phyloP scores from a whole-genome alignment of 1,140 invertebrate genomes.

The Neotoxoptera formosana region DNA sequence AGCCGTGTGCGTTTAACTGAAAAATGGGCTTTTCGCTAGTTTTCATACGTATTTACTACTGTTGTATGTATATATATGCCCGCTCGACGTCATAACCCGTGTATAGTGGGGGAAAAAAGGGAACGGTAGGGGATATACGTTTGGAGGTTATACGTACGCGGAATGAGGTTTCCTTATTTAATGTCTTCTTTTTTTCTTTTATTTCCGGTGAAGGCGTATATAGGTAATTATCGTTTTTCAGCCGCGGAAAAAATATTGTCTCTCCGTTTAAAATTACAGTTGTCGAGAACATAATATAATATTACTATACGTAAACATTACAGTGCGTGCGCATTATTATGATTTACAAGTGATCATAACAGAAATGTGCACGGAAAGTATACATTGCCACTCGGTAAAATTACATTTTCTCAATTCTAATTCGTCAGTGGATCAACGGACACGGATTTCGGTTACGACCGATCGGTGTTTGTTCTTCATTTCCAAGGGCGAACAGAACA shows the following conservation, averaged over 20 bases:
- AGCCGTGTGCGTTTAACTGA: conserved; percentile 32
- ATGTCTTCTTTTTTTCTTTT: not conserved
- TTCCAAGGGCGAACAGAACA: not conserved
- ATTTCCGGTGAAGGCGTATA: not conserved
- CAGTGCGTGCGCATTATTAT: not conserved
- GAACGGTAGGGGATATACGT: not conserved
- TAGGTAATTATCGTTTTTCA: not conserved
- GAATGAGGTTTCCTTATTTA: not conserved
- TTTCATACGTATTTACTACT: not conserved
- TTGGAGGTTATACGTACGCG: not conserved
- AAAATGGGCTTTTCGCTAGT: conserved; percentile 23
- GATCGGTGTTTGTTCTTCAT: not conserved
- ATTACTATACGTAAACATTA: not conserved
- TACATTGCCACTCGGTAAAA: not conserved
- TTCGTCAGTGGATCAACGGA: not conserved
- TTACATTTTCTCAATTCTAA: not conserved
- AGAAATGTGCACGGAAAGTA: not conserved
- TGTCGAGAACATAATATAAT: not conserved
- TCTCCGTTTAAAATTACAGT: not conserved
- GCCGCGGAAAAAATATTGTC: not conserved
- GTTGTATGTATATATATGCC: not conserved
- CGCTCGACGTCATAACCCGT: not conserved
- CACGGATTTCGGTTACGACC: not conserved
- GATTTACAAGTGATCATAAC: not conserved
- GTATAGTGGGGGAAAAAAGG: not conserved